A percentile compares a stretch with the other conserved stretches of the same genome.
phyloP scores from a whole-genome alignment of 2,797 vertebrate genomes.

The Chelonia mydas region DNA sequence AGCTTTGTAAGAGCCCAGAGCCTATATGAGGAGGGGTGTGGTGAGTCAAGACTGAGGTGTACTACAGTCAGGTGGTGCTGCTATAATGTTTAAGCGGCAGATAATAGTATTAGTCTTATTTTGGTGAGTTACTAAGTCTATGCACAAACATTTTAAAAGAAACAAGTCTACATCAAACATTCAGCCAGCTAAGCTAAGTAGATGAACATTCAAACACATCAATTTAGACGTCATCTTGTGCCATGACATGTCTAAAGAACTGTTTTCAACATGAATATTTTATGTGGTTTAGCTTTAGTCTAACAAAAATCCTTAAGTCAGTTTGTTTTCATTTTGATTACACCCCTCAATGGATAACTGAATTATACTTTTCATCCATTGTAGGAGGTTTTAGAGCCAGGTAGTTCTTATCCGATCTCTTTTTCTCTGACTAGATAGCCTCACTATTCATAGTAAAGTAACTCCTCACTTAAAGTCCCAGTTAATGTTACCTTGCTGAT shows the following conservation, averaged over 20 bases:
- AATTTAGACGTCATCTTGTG: neutral
- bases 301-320: neutral
- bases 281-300: neutral
- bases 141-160: neutral
- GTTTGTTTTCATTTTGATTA: constrained; percentile 9
- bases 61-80: neutral
- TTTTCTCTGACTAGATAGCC: neutral
- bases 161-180: neutral
- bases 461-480: no score
- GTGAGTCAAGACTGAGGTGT: neutral
- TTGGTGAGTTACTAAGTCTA: neutral
- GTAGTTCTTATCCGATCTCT: neutral
- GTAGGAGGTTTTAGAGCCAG: neutral
- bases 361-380: constrained; percentile 34
- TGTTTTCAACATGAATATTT: neutral
- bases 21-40: neutral
- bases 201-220: neutral
- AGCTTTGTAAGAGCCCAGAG: neutral
- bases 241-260: neutral
- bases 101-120: neutral
- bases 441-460: neutral
- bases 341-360: neutral
- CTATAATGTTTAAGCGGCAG: neutral
- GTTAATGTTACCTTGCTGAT: no score
- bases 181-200: neutral